Base-by-base conservation (phyloP, 2,888 invertebrate species). In the Meta bourneti region DNA sequence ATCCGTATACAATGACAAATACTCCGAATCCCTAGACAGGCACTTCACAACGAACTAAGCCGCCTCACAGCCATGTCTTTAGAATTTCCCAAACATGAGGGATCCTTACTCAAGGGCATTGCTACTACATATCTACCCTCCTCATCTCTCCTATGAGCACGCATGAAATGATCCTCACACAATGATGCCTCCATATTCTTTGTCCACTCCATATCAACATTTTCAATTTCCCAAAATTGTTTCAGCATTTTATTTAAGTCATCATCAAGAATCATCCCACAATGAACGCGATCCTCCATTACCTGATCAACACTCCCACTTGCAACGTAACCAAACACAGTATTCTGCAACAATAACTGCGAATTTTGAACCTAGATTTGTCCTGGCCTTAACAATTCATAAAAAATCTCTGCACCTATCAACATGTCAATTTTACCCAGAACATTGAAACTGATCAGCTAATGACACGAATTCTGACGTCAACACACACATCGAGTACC, bases 161-260 rank as follows among this genome's bases (percentile, higher is more conserved):
- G 52, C 78, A 51, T n/a, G n/a, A n/a, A n/a, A n/a, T n/a, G n/a
- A n/a, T n/a, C n/a, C n/a, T n/a, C n/a, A n/a, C n/a, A n/a, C 52
- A 52, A 78, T 52, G 16, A 51, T 2, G 51, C n/a, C 78, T 8
- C 51, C 52, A 2, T 78, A 52, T 78, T 51, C 13, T 49, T 49
- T 16, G 8, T n/a, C 51, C 78, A 52, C n/a, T 78, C 78, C n/a
- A 52, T 19, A 2, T 78, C 78, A 51, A 52, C 78, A n/a, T n/a
- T 77, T 19, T 85, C 61, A 2, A 83, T 52, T 52, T 83, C 52
- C 54, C 83, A 83, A 83, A 83, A 83, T 34, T 83, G 20, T 34
- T 20, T 8, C 13, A 83, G 20, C n/a, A 20, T 83, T n/a, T n/a
- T n/a, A n/a, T 51, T 72, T 74, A 83, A 72, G 0, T n/a, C n/a